These are phyloP conservation scores for Nomada goodeniana DNA, from an alignment of 2,888 invertebrate species.

Conservation along the genomic window DNA sequence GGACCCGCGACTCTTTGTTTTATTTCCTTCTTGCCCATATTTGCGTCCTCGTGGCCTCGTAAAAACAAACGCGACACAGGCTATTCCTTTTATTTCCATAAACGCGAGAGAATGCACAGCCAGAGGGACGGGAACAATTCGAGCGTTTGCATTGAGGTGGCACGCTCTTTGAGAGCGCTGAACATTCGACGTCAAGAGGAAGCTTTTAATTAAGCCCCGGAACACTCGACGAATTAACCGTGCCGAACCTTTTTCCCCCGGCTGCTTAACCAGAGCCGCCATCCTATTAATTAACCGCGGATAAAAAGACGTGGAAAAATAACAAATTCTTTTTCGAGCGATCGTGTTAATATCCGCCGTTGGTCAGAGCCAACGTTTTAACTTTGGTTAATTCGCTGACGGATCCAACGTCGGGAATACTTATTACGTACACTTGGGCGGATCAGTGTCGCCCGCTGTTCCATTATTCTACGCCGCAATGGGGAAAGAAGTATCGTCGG, in stretches of 20 bases:
- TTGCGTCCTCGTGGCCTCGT: too few relatives aligned
- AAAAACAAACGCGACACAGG: too few relatives aligned
- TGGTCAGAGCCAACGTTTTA: background rate
- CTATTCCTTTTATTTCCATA: background rate
- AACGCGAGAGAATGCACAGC: background rate
- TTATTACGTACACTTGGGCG: too few relatives aligned
- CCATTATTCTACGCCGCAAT: too few relatives aligned
- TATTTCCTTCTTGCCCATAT: too few relatives aligned
- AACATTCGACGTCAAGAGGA: conserved; percentile 22
- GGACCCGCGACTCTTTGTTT: too few relatives aligned
- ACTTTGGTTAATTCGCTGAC: too few relatives aligned
- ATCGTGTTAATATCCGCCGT: background rate
- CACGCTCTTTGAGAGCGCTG: background rate
- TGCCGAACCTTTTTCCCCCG: background rate
- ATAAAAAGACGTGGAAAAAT: background rate
- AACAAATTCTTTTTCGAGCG: background rate
- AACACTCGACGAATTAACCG: conserved; percentile 38
- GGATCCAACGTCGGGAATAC: too few relatives aligned
- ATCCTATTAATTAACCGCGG: conserved; percentile 29
- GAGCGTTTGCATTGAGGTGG: background rate
- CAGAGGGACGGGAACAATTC: conserved; percentile 16
- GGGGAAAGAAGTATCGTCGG: too few relatives aligned
- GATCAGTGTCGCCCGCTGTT: too few relatives aligned
- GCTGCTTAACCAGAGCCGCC: conserved; percentile 21
- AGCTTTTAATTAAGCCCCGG: conserved; percentile 44